phyloP scores from a whole-genome alignment of 2,888 invertebrate genomes.

The Ptycholaimellus sp. region DNA sequence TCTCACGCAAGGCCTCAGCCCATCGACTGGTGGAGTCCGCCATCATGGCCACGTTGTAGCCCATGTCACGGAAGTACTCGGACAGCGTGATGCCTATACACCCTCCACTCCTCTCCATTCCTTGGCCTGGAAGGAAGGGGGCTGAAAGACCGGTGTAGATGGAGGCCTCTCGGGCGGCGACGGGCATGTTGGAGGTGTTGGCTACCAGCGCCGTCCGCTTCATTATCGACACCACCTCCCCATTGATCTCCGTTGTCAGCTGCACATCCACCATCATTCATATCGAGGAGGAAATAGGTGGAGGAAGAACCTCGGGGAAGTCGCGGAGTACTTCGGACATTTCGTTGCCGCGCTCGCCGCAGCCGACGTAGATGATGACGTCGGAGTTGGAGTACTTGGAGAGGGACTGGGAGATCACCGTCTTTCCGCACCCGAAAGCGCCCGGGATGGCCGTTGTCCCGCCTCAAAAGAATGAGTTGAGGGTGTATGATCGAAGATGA shows the following conservation, averaged over 20 bases:
- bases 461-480: too few relatives aligned
- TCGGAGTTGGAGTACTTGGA: conserved; percentile 99
- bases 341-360: conserved; percentile 98
- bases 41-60: conserved; percentile 99
- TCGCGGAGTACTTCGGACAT: conserved; percentile 94
- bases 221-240: conserved; percentile 85
- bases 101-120: too few relatives aligned
- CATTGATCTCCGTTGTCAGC: conserved; percentile 84
- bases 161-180: conserved; percentile 96
- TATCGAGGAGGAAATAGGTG: neutral
- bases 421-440: conserved; percentile 99
- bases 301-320: conserved; percentile 54
- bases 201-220: conserved; percentile 95
- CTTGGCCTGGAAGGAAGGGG: too few relatives aligned
- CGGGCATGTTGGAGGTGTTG: conserved; percentile 99
- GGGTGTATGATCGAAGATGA: too few relatives aligned
- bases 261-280: too few relatives aligned
- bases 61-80: conserved; percentile 91
- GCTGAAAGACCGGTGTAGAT: conserved; percentile 80
- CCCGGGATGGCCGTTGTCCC: conserved; percentile 36
- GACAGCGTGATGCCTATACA: conserved; percentile 78
- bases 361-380: conserved; percentile 96
- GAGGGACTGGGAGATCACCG: conserved; percentile 94
- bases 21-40: conserved; percentile 99
- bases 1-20: conserved; percentile 98